Base-by-base conservation (phyloP, 2,113 vertebrate genomes). In the Erythrocercus mccallii region DNA sequence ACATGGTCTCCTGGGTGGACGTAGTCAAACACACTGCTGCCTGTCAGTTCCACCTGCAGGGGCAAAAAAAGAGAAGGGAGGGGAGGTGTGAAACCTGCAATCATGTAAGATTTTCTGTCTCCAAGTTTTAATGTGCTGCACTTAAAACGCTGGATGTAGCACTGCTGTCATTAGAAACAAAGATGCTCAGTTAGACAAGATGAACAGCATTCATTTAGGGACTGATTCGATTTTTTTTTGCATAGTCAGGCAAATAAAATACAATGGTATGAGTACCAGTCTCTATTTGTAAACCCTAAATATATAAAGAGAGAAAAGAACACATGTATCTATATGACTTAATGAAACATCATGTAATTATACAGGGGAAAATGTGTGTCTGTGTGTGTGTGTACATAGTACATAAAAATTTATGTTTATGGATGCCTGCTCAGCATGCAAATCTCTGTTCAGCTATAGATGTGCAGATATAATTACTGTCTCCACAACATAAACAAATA, bases 21-120 rank as follows among this genome's bases (percentile, higher is more conserved):
- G 96, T 99, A 99, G 98, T 99, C 99, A 92, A 99, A 99, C 83
- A 98, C 98, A 27, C 99, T 99, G 98, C 99, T 99, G 98, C 99
- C 99, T 60, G 99, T 99, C 98, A 99, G 98, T 98, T 99, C 99
- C 98, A 99, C 99, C 99, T 99, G 97, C 85, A 95, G 93, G 94
- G 96, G 88, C 65, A 96, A 94, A 95, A 94, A 87, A 78, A 74
- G 38, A 38, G 70, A 35, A 54, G 57, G 79, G 61, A 76, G 66
- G 90, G 85, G 88, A 72, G 30, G 60, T 42, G 78, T 87, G 81
- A 96, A 95, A 98, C 3, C 62, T 65, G 88, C 81, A 65, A 61
- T 96, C 89, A 61, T 18, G 60, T 74, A 95, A 84, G 93, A 42
- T 94, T 95, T 95, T 88, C 76, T 23, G 6, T 33, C 83, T 92